Conservation (phyloP, 2,888 invertebrate genomes). For the Phaonia tiefii region DNA sequence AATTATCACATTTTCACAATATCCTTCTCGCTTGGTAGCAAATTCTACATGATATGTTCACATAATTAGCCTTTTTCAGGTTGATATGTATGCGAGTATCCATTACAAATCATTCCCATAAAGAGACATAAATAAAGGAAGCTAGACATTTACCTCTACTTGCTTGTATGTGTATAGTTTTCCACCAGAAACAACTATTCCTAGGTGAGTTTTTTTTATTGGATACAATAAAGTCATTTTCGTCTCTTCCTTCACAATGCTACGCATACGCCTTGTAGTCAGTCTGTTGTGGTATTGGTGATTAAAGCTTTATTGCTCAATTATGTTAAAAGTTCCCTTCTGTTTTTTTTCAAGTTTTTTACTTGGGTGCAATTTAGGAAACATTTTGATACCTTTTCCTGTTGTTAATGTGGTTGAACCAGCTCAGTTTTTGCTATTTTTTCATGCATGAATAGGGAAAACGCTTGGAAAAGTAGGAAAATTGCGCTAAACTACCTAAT, state of each 20-base stretch:
- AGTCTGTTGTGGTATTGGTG: constrained; percentile 53
- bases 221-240: too few relatives aligned
- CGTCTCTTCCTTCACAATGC: too few relatives aligned
- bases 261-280: constrained; percentile 42
- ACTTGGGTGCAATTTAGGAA: constrained; percentile 28
- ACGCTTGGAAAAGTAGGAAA: neutral
- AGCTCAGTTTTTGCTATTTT: too few relatives aligned
- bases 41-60: constrained; percentile 63
- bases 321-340: constrained; percentile 52
- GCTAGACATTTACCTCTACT: too few relatives aligned
- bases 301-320: constrained; percentile 60
- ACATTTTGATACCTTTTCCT: constrained; percentile 20
- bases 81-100: neutral
- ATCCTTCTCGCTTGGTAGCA: constrained; percentile 53
- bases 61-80: constrained; percentile 56
- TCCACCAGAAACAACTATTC: too few relatives aligned
- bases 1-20: constrained; percentile 52
- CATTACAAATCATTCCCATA: too few relatives aligned
- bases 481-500: constrained; percentile 6
- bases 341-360: constrained; percentile 14
- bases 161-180: too few relatives aligned
- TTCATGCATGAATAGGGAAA: too few relatives aligned
- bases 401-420: constrained; percentile 54
- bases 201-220: too few relatives aligned
- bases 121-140: constrained; percentile 32